A percentile compares a stretch with the other conserved stretches of the same genome.
Evolutionary conservation across 1,140 invertebrate species (phyloP).

Genomic region (Cydia pomonella): DNA sequence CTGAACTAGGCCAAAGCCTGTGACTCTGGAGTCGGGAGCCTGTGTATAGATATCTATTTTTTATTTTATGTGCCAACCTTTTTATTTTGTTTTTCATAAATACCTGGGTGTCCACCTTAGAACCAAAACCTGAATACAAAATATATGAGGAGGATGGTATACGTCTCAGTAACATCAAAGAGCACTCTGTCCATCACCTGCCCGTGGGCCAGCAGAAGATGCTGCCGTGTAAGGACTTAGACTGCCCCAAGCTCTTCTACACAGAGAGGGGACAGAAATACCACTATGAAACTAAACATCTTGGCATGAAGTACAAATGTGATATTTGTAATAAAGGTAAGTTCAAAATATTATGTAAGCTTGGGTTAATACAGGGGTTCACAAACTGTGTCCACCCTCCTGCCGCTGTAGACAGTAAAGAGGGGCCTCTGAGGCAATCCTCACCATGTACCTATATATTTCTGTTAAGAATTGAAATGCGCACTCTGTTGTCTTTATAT

Average conservation of each 20-base stretch:
- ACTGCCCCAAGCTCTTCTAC: constrained; percentile 57
- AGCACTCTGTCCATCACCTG: background rate
- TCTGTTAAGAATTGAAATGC: too few relatives aligned
- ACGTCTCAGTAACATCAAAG: constrained; percentile 53
- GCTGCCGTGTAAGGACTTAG: constrained; percentile 47
- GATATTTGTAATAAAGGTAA: constrained; percentile 57
- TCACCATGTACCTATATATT: too few relatives aligned
- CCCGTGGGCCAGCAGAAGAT: background rate
- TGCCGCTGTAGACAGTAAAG: too few relatives aligned
- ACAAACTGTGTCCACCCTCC: too few relatives aligned
- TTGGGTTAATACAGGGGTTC: too few relatives aligned
- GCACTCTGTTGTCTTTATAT: too few relatives aligned
- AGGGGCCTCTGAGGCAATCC: too few relatives aligned
- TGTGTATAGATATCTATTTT: too few relatives aligned
- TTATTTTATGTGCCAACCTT: background rate
- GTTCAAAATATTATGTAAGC: background rate
- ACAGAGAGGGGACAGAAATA: constrained; percentile 49
- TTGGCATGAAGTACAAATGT: constrained; percentile 60
- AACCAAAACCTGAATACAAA: constrained; percentile 35
- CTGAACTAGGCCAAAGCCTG: too few relatives aligned
- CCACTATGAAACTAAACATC: constrained; percentile 63
- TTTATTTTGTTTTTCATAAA: background rate
- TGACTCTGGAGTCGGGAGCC: too few relatives aligned
- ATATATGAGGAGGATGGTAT: constrained; percentile 66
- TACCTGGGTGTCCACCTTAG: background rate